Evolutionary conservation across 2,888 invertebrate species (phyloP), one percentile per base, ranked within the genome.

Genomic region (Tetropium fuscum): DNA sequence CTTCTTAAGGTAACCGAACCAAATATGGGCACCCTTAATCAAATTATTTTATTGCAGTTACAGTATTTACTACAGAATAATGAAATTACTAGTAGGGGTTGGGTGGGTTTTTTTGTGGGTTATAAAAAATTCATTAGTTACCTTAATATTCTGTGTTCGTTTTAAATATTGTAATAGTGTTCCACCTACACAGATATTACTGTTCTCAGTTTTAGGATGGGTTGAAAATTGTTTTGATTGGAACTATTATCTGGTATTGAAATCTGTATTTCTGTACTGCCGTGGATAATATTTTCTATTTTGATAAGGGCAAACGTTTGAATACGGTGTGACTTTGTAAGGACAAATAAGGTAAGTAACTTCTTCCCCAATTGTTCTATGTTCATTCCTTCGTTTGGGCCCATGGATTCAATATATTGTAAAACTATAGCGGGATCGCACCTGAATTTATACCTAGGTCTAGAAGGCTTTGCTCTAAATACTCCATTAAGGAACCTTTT

Each of bases 371-470:
- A 20, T 30, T 32, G 25, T 49, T 58, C 38, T n/a, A 67, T 30
- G 10, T 40, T 34, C 19, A 58, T 13, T 2, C 22, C 1, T 34
- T 45, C 25, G 16, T 43, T 53, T 8, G 10, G 8, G 4, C 25
- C 44, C 20, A 22, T 30, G 8, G 53, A 53, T 8, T 51, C 32
- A 27, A 66, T 10, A 55, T 66, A 66, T 8, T 68, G 40, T n/a
- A 74, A 53, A 2, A 72, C 68, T 5, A 69, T 19, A 13, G 20
- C 44, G 1, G 68, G 66, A 25, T 72, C 65, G 69, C 70, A 73
- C 0, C 62, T 68, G 4, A 30, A 49, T 2, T 67, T 58, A 48
- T 71, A 71, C 44, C 66, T 73, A 0, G 69, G 65, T 19, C 11
- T 49, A 1, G 63, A 32, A 0, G 69, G 70, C 40, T 61, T 65